Percentiles rank a stretch among this genome's conserved stretches.
These are phyloP conservation scores for Halcyon senegalensis DNA, from an alignment of 2,113 vertebrate species.

Conservation along the genomic window DNA sequence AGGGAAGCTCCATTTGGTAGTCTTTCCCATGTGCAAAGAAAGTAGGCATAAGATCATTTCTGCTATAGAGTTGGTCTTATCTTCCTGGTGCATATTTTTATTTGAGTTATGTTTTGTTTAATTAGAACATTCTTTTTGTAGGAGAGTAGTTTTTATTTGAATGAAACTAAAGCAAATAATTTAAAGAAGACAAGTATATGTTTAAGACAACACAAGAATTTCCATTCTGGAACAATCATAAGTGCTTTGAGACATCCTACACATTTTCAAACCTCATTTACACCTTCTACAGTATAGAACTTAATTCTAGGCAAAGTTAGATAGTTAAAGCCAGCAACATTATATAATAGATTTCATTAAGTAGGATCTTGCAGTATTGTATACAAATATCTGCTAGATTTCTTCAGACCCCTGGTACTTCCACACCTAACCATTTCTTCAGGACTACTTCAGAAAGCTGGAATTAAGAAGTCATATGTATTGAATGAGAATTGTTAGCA, in stretches of 20 bases:
- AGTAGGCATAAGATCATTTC: neutral
- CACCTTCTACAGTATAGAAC: neutral
- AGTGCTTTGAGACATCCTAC: neutral
- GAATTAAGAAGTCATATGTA: neutral
- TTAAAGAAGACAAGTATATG: neutral
- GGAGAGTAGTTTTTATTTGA: neutral
- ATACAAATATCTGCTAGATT: neutral
- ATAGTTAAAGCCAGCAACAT: neutral
- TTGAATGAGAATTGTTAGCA: neutral
- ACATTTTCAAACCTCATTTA: neutral
- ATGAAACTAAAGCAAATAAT: neutral
- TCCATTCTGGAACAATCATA: neutral
- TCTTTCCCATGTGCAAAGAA: neutral
- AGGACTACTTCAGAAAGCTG: neutral
- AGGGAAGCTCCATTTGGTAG: neutral
- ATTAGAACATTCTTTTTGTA: neutral
- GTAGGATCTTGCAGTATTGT: neutral
- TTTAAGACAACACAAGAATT: neutral
- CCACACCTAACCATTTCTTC: neutral
- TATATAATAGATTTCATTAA: neutral
- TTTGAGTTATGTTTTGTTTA: neutral
- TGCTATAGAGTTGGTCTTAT: neutral
- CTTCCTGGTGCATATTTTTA: neutral
- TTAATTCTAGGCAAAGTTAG: neutral
- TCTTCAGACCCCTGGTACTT: neutral